Evolutionary conservation across 2,797 vertebrate genomes (phyloP).

Genomic region (Anguilla megastoma): DNA sequence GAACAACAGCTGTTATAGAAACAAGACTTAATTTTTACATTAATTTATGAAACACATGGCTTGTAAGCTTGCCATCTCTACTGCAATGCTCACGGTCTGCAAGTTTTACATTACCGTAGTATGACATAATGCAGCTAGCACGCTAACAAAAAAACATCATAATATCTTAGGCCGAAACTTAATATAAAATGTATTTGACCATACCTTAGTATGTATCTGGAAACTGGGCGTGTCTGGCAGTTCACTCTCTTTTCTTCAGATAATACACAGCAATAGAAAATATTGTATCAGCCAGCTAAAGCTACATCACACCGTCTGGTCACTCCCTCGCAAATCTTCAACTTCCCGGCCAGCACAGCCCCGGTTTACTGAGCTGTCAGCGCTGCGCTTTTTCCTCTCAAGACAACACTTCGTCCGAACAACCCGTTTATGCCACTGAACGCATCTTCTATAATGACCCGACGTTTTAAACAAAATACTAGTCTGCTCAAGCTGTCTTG

Average conservation of each 20-base stretch:
- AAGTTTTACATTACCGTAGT: neutral
- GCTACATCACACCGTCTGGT: conserved; percentile 23
- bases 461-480: neutral
- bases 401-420: neutral
- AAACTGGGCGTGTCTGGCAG: neutral
- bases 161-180: neutral
- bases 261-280: neutral
- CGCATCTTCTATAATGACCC: neutral
- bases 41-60: neutral
- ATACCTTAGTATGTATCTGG: neutral
- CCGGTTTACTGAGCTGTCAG: neutral
- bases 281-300: neutral
- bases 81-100: neutral
- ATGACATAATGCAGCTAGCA: neutral
- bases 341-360: neutral
- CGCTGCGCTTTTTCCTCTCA: neutral
- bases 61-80: neutral
- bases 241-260: neutral
- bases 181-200: neutral
- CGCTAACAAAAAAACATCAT: neutral
- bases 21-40: neutral
- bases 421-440: neutral
- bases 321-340: conserved; percentile 13
- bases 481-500: neutral
- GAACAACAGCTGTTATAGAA: neutral